phyloP scores from a whole-genome alignment of 2,113 vertebrate species.

The Lepus americanus region DNA sequence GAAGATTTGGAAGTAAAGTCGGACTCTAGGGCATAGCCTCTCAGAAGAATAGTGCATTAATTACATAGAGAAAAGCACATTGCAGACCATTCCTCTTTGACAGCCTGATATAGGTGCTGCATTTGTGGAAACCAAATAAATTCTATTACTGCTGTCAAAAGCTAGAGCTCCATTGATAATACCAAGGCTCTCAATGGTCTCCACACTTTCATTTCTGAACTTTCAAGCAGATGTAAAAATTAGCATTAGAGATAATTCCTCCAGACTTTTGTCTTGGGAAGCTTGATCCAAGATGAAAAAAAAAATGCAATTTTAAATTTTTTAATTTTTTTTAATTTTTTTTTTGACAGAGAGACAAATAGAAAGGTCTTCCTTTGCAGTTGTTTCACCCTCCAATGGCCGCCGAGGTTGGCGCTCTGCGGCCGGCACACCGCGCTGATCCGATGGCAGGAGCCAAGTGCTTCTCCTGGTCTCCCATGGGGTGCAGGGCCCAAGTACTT shows the following conservation, averaged over 20 bases:
- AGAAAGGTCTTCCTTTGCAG: too few species aligned
- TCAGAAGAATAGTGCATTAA: background rate
- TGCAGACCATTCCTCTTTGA: background rate
- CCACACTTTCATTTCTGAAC: background rate
- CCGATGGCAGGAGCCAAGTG: too few species aligned
- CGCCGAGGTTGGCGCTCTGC: too few species aligned
- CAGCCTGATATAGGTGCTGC: background rate
- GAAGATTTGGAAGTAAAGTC: background rate
- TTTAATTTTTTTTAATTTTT: too few species aligned
- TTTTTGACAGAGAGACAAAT: too few species aligned
- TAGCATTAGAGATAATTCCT: background rate
- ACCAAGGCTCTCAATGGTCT: background rate
- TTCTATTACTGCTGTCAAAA: background rate
- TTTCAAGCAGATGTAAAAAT: background rate
- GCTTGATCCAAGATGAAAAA: background rate
- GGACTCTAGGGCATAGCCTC: background rate
- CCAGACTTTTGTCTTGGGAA: background rate
- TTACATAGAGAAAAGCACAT: background rate
- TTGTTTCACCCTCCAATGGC: too few species aligned
- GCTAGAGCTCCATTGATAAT: background rate
- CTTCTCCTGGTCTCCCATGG: too few species aligned
- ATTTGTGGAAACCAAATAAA: too few species aligned
- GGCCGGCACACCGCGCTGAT: too few species aligned
- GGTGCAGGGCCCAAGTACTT: too few species aligned
- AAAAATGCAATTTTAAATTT: too few species aligned